Percentiles rank a stretch among this genome's conserved stretches.
Conservation (phyloP, 2,888 invertebrate genomes). For the Eurytoma californica region DNA sequence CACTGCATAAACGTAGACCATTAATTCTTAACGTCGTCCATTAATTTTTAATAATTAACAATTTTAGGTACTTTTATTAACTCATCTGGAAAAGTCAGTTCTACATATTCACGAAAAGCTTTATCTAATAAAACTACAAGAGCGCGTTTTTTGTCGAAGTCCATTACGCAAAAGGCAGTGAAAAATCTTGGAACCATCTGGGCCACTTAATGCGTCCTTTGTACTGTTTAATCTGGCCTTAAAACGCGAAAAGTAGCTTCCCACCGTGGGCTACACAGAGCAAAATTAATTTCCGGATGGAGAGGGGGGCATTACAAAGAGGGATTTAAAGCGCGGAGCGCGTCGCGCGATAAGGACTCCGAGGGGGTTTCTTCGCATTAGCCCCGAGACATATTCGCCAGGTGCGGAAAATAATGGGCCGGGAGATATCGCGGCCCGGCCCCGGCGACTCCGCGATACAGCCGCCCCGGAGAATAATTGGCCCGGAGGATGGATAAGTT, state of each 20-base stretch:
- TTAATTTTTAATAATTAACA: too few relatives aligned
- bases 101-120: too few relatives aligned
- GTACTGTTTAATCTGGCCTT: background rate
- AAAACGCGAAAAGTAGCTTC: conserved; percentile 1
- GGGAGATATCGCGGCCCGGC: conserved; percentile 7
- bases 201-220: too few relatives aligned
- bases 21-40: too few relatives aligned
- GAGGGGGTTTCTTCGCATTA: background rate
- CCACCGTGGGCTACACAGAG: background rate
- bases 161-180: too few relatives aligned
- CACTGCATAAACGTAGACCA: too few relatives aligned
- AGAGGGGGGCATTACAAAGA: background rate
- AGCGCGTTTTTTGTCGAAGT: too few relatives aligned
- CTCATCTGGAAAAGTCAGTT: too few relatives aligned
- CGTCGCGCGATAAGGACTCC: conserved; percentile 11
- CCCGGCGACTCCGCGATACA: background rate
- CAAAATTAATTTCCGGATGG: background rate
- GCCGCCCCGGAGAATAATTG: conserved; percentile 21
- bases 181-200: too few relatives aligned
- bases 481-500: conserved; percentile 11
- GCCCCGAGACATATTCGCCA: conserved; percentile 2
- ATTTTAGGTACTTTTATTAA: too few relatives aligned
- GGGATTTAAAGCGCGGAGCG: background rate
- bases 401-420: conserved; percentile 13
- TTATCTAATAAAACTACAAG: too few relatives aligned